Percentiles rank a stretch among this genome's conserved stretches.
Conservation (phyloP, 2,888 invertebrate genomes). For the Psococerastis gibbosa region DNA sequence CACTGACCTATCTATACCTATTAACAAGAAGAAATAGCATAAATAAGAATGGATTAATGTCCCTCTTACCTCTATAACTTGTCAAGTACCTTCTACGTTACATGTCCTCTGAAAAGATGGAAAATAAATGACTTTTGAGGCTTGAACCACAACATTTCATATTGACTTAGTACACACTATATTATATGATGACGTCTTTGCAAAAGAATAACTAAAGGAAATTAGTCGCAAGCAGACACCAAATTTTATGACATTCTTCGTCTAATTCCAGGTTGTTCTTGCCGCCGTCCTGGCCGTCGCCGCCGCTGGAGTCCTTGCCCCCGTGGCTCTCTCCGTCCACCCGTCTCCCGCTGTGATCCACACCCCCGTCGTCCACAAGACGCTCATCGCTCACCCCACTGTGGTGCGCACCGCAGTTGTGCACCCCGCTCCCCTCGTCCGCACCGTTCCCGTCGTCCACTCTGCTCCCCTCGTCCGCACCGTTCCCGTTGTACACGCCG, state of each 20-base stretch:
- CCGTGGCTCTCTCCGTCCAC: conserved; percentile 21
- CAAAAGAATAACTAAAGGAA: neutral
- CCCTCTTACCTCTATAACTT: too few relatives aligned
- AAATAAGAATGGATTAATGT: too few relatives aligned
- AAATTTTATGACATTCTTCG: neutral
- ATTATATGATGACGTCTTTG: neutral
- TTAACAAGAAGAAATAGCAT: too few relatives aligned
- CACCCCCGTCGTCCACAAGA: conserved; percentile 21
- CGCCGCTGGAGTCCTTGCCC: conserved; percentile 27
- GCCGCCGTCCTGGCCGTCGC: conserved; percentile 32
- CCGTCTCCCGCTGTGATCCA: conserved; percentile 15
- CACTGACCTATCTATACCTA: too few relatives aligned
- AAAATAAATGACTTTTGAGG: neutral
- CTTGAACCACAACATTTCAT: neutral
- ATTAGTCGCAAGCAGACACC: neutral
- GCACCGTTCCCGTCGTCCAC: conserved; percentile 22
- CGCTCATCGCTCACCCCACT: conserved; percentile 21
- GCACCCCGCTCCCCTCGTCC: conserved; percentile 23
- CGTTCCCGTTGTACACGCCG: conserved; percentile 19
- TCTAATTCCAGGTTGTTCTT: conserved; percentile 28
- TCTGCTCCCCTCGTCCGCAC: conserved; percentile 18
- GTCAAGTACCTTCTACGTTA: too few relatives aligned
- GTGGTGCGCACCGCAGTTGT: conserved; percentile 24
- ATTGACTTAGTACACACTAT: neutral
- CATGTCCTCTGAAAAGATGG: neutral